A percentile compares a stretch with the other conserved stretches of the same genome.
phyloP scores from a whole-genome alignment of 2,888 invertebrate genomes.

The Aleiodes alternator region DNA sequence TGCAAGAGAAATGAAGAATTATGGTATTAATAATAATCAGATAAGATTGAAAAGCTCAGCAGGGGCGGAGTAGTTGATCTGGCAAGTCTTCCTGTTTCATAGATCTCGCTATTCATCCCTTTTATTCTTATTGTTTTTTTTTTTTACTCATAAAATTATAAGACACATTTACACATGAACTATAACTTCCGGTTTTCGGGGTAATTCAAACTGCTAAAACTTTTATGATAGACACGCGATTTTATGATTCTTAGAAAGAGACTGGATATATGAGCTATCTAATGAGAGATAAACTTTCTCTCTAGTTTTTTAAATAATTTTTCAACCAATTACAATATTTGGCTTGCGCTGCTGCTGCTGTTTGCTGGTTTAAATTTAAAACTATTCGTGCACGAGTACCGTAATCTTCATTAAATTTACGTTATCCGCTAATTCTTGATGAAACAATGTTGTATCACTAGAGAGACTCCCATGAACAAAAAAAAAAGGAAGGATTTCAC shows the following conservation, averaged over 20 bases:
- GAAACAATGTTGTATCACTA: no score
- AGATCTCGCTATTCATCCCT: conserved; percentile 13
- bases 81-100: conserved; percentile 3
- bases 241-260: conserved; percentile 14
- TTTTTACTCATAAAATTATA: neutral
- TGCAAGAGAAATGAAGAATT: neutral
- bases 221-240: conserved; percentile 37
- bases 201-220: conserved; percentile 8
- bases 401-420: no score
- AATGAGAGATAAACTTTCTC: conserved; percentile 29
- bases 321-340: neutral
- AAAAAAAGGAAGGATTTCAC: no score
- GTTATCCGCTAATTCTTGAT: no score
- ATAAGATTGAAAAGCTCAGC: conserved; percentile 12
- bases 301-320: neutral
- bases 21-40: neutral
- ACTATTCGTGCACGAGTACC: no score
- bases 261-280: conserved; percentile 1
- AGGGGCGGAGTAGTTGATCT: conserved; percentile 26
- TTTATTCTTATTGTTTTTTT: neutral
- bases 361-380: conserved; percentile 1
- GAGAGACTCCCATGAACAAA: no score
- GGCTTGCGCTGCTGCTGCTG: no score
- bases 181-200: conserved; percentile 26
- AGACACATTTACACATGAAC: neutral